Evolutionary conservation across 1,140 invertebrate species (phyloP), one percentile per base, ranked within the genome.

Genomic region (Apis laboriosa): DNA sequence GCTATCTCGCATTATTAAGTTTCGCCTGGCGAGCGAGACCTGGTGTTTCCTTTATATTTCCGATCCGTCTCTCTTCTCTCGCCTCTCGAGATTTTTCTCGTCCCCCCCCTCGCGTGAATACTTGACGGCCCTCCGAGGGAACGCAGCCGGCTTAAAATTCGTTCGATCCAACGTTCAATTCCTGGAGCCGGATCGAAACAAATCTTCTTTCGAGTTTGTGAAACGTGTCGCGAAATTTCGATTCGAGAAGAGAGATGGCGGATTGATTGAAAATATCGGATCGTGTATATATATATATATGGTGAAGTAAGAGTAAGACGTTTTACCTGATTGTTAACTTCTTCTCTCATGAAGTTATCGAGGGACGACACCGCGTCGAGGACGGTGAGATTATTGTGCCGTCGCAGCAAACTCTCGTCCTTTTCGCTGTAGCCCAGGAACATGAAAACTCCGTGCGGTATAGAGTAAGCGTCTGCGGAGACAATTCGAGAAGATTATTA

Each of bases 391-490:
- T 97, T 96, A 8, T 97, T 97, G 91, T 97, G 96, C 66, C 96
- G 96, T 85, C 96, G 96, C 77, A 98, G 95, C 72, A 98, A 93
- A n/a, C 96, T 95, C 93, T 98, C 97, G 92, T 98, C 98, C 28
- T 96, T 96, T 83, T 97, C 96, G 89, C 97, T 98, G 93, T 98
- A 98, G 56, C 98, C 98, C 67, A 98, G 95, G 92, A 98, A 96
- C 85, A 98, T 95, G 93, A 97, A 98, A 63, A 98, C 96, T 28
- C 98, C 97, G 92, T 96, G 96, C 17, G 96, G 96, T 82, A 97
- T 95, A 84, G 95, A 96, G 93, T 97, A 97, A 89, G 97, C 96
- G 90, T 96, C 97, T 97, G 94, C 19, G 55, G 61, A 77, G 66
- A 79, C 28, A 77, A 75, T 68, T 21, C 9, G 34, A 15, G 49